A percentile compares a stretch with the other conserved stretches of the same genome.
These are phyloP conservation scores for Gymnarchus niloticus DNA, from an alignment of 2,113 vertebrate genomes.

Conservation along the genomic window DNA sequence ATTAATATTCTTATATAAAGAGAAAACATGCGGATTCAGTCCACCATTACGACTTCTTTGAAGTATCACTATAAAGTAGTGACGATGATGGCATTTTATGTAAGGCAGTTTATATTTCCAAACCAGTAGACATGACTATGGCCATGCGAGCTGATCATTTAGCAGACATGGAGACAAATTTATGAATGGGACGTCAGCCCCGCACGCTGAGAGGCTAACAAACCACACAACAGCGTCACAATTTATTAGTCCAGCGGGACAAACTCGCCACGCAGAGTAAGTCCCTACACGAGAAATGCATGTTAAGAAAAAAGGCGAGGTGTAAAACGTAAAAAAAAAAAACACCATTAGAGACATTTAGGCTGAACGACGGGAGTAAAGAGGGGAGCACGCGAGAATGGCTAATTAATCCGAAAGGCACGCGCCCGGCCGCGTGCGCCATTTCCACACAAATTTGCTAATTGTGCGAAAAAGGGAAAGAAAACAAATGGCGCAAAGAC, in stretches of 20 bases:
- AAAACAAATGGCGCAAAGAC: background rate
- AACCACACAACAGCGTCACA: background rate
- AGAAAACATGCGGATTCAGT: no score
- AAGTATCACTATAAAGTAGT: no score
- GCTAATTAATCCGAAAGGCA: background rate
- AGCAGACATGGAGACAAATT: slow-evolving; percentile 15
- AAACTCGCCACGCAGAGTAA: background rate
- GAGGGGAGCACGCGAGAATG: background rate
- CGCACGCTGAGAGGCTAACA: background rate
- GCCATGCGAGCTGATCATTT: slow-evolving; percentile 1
- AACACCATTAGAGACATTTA: background rate
- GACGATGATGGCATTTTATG: background rate
- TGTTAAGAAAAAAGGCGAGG: background rate
- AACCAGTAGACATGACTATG: background rate
- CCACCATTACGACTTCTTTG: no score
- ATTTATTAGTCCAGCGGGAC: background rate
- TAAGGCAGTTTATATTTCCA: background rate
- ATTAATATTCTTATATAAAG: no score
- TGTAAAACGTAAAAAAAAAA: background rate
- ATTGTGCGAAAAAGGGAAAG: background rate
- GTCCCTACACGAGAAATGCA: background rate
- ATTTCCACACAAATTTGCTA: background rate
- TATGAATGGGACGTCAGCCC: slow-evolving; percentile 18
- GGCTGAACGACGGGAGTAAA: background rate
- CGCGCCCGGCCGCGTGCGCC: background rate